These are phyloP conservation scores for Saiga tatarica DNA, from an alignment of 2,113 vertebrate genomes.

Conservation along the genomic window DNA sequence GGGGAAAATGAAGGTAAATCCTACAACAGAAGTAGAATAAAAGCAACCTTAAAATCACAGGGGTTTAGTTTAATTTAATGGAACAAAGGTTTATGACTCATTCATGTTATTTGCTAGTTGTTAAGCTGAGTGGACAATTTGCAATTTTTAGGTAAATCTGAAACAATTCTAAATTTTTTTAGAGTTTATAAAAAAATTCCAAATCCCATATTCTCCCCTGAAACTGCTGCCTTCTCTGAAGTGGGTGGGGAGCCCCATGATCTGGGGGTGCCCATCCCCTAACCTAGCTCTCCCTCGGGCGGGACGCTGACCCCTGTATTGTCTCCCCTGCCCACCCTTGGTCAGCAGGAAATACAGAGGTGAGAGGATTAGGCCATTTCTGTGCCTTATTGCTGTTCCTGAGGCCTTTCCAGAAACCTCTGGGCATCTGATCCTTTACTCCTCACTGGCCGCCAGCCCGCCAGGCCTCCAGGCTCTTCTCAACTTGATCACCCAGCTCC, in stretches of 20 bases:
- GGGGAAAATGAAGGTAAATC: not conserved
- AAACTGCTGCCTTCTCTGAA: not conserved
- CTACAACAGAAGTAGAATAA: not conserved
- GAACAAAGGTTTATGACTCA: not conserved
- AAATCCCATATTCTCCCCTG: not conserved
- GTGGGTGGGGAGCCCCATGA: rapidly evolving
- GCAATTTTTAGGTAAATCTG: not conserved
- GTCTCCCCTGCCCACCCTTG: rapidly evolving
- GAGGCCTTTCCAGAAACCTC: not conserved
- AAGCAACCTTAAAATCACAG: not conserved
- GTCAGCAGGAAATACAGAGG: not conserved
- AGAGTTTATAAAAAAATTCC: not conserved
- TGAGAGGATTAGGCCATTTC: not conserved
- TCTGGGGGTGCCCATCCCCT: rapidly evolving
- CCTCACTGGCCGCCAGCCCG: not conserved
- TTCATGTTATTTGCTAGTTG: not conserved
- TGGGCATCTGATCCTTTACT: not conserved
- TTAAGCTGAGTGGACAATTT: not conserved
- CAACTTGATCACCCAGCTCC: not conserved
- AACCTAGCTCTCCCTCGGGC: not conserved
- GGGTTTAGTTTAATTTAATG: not conserved
- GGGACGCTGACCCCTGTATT: not conserved
- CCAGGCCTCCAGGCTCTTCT: not conserved
- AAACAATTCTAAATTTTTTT: not conserved
- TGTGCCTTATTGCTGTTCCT: not conserved